Base-by-base conservation (phyloP, 2,113 vertebrate species). In the Crotalus horridus region DNA sequence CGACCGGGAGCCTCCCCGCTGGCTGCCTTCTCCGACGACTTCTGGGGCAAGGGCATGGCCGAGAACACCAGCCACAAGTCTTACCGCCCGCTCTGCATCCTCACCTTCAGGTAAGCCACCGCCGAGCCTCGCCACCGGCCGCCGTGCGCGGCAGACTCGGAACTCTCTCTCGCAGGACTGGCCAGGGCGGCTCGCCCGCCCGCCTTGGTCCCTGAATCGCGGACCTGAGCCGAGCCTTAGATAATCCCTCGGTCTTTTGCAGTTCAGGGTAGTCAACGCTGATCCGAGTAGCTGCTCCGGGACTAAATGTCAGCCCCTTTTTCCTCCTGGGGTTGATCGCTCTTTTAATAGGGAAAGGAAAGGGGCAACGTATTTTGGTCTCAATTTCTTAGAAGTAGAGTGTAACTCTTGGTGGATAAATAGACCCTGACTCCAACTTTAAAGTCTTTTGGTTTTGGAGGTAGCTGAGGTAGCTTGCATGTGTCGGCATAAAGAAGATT, bases 21-120 rank as follows among this genome's bases (percentile, higher is more conserved):
- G 46, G 97, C 96, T 97, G 96, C 98, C 96, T 99, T 99, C 96
- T 95, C 95, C 94, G 97, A 99, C 97, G 99, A 99, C 98, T 99
- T 99, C 97, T 99, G 99, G 99, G 99, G 99, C 94, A 99, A 99
- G 96, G 97, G 98, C 95, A 99, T 99, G 98, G 97, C 97, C 90
- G 99, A 99, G 97, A 99, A 98, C 97, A 98, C 98, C 88, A 99
- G 99, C 98, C 99, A 99, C 98, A 99, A 99, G 97, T 99, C 99
- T 91, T 99, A 99, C 98, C 97, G 99, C 93, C 99, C 99, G 29
- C 98, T 99, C 91, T 99, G 98, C 97, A 95, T 99, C 94, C 98
- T 99, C 97, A 98, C 98, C 97, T 99, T 99, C 98, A 99, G 98
- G 99, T 99, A 97, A 98, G 98, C 0, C 21, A 64, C 59, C 26